Base-by-base conservation (phyloP, 2,888 invertebrate genomes). In the Coelopa pilipes region DNA sequence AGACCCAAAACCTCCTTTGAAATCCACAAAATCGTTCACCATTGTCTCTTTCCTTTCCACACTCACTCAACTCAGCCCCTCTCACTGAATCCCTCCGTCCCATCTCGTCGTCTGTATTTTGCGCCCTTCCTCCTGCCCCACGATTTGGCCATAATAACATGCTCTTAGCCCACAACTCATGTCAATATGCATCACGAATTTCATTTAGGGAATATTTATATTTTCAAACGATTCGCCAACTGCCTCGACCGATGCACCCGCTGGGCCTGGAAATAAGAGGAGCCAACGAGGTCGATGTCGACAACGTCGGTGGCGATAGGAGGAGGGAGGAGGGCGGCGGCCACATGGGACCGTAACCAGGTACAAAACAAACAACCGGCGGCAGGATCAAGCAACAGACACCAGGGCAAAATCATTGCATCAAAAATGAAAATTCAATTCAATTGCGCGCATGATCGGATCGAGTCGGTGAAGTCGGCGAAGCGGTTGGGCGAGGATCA, bases 151-250 rank as follows among this genome's bases (percentile, higher is more conserved):
- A 60, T 82, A 82, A 83, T 83, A 84, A 82, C 82, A 83, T 81
- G 80, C 80, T 79, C 82, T 84, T 83, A 82, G 82, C 82, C 86
- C 82, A 85, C 86, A 86, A 86, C 84, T 86, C 86, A 85, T 85
- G 86, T 86, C 85, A 86, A 76, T 82, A 81, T 79, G 82, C 83
- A 84, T 86, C 86, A 84, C 73, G 83, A 82, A 83, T 79, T 78
- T 83, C 82, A 83, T 85, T 86, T 85, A 79, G 85, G 78, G 82
- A 83, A 85, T 85, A 85, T 85, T 86, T 85, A 83, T 85, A 85
- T 85, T 85, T 85, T 77, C 78, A 73, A 75, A 67, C 70, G 74
- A 74, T 74, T 74, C 34, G 34, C 34, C 4, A 34, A 34, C 34
- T 34, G 34, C 63, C 67, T 50, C 70, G 55, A 63, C 70, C 72